Evolutionary conservation across 2,797 vertebrate genomes (phyloP).

Genomic region (Pitangus sulphuratus): DNA sequence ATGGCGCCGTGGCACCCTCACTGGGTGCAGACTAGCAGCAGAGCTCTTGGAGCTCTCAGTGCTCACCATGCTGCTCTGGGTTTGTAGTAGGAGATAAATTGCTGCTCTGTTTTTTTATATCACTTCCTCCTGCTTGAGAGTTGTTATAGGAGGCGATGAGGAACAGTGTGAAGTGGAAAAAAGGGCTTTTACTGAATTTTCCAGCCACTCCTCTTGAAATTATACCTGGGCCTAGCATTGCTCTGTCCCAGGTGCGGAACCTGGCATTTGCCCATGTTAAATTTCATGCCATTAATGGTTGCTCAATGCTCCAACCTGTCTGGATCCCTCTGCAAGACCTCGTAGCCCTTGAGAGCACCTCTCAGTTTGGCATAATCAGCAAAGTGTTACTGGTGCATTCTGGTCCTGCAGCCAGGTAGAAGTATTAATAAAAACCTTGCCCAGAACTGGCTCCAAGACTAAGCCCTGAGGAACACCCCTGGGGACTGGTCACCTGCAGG

Average conservation of each 20-base stretch:
- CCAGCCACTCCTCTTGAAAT: background rate
- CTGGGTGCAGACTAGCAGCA: background rate
- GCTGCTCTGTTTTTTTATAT: background rate
- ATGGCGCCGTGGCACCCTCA: background rate
- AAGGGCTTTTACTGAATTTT: background rate
- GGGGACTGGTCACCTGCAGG: background rate
- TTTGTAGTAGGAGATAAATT: background rate
- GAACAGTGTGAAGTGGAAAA: background rate
- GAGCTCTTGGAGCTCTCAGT: background rate
- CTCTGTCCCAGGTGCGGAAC: background rate
- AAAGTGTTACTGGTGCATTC: background rate
- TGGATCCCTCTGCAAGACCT: background rate
- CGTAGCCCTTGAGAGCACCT: background rate
- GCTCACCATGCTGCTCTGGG: background rate
- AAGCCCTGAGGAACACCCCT: background rate
- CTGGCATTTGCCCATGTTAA: background rate
- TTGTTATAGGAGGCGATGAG: background rate
- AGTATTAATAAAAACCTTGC: background rate
- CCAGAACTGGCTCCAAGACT: background rate
- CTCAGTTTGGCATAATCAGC: background rate
- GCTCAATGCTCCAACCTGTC: background rate
- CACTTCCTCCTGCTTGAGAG: background rate
- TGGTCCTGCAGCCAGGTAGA: background rate
- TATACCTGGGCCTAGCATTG: background rate
- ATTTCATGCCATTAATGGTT: background rate